phyloP scores from a whole-genome alignment of 2,888 invertebrate species.

The Drosophila dives region DNA sequence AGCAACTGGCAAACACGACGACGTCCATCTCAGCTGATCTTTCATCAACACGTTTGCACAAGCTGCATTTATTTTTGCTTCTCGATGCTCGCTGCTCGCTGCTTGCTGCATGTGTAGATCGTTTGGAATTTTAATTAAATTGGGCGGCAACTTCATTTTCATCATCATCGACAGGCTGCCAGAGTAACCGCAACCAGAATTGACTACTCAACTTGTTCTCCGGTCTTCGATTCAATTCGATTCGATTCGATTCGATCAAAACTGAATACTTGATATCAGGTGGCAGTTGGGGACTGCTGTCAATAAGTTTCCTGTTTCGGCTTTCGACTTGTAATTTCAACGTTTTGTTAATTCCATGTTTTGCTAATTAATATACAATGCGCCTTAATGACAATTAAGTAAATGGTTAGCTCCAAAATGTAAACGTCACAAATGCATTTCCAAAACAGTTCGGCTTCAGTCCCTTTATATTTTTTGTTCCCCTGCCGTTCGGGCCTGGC shows the following conservation, averaged over 20 bases:
- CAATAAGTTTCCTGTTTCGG: conserved; percentile 11
- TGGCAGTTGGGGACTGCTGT: conserved; percentile 49
- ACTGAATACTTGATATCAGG: conserved; percentile 59
- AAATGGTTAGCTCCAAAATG: conserved; percentile 59
- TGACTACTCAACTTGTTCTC: conserved; percentile 5
- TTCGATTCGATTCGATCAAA: conserved; percentile 46
- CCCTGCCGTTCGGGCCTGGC: neutral
- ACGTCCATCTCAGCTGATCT: conserved; percentile 58
- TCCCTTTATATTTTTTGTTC: conserved; percentile 2
- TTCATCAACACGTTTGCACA: conserved; percentile 72
- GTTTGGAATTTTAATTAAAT: conserved; percentile 83
- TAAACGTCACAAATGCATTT: conserved; percentile 35
- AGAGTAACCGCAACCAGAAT: conserved; percentile 37
- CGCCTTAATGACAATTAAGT: conserved; percentile 65
- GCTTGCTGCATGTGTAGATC: conserved; percentile 69
- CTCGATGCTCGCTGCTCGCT: conserved; percentile 11
- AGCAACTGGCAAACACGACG: conserved; percentile 8
- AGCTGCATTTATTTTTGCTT: conserved; percentile 48
- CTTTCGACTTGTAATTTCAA: conserved; percentile 29
- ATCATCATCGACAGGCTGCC: conserved; percentile 67
- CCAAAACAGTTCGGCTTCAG: conserved; percentile 12
- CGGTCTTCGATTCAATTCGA: conserved; percentile 7
- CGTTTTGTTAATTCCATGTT: conserved; percentile 74
- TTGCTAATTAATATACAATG: conserved; percentile 79
- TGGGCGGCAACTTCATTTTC: conserved; percentile 82